Conservation (phyloP, 2,797 vertebrate genomes). For the Sebastes steindachneri region DNA sequence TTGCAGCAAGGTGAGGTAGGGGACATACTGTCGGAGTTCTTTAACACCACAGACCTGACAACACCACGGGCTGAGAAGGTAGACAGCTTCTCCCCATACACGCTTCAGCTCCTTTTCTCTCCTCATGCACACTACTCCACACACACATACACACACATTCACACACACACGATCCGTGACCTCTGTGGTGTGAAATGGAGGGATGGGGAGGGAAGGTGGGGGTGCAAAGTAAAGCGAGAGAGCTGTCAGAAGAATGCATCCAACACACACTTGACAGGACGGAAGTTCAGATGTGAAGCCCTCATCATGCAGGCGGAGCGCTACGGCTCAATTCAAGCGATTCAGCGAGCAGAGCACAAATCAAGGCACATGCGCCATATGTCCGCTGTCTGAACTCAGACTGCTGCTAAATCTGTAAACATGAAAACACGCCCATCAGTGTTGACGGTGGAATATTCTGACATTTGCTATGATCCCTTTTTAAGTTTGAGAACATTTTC, state of each 20-base stretch:
- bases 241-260: constrained; percentile 75
- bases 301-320: constrained; percentile 63
- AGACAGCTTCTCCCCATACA: constrained; percentile 70
- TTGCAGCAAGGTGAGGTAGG: constrained; percentile 78
- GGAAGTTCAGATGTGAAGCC: constrained; percentile 61
- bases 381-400: constrained; percentile 18
- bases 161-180: constrained; percentile 61
- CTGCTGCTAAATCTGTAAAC: constrained; percentile 16
- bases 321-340: constrained; percentile 65
- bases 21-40: constrained; percentile 77
- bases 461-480: background rate
- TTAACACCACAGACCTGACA: constrained; percentile 77
- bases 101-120: constrained; percentile 37
- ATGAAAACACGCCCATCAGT: background rate
- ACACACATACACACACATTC: background rate
- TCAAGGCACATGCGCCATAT: constrained; percentile 26
- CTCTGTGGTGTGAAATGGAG: constrained; percentile 77
- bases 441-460: background rate
- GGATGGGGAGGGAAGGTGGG: constrained; percentile 31
- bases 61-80: constrained; percentile 69
- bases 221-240: constrained; percentile 66
- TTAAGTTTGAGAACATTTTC: background rate
- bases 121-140: constrained; percentile 8
- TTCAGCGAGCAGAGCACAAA: constrained; percentile 48
- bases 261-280: constrained; percentile 69